Evolutionary conservation across 1,140 invertebrate genomes (phyloP), one percentile per base, ranked within the genome.

Genomic region (Aphelinus atriplicis): DNA sequence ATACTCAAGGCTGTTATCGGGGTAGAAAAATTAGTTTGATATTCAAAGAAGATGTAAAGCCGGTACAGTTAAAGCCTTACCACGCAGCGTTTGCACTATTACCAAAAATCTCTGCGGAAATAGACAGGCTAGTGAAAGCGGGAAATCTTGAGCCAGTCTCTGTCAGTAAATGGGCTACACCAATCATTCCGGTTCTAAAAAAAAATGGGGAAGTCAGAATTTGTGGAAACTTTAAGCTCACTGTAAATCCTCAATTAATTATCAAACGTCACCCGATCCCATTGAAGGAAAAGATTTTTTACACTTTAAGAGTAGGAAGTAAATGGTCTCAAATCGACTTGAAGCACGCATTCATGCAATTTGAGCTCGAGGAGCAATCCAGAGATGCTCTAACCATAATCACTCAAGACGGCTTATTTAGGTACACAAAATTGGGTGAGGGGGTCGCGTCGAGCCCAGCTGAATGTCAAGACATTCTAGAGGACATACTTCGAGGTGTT

Each of bases 121-220:
- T 84, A 45, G 62, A 80, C 58, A 71, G 81, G 51, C 77, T 85
- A 66, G 76, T 75, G 6, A 64, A 56, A 2, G 67, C 80, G 71
- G 82, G 82, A 47, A 79, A 88, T 63, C 78, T 89, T 5, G 67
- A 80, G 69, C 80, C 80, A n/a, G 81, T 88, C 7, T 76, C 81
- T 55, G 75, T 82, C 70, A 81, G 82, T 3, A 79, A 84, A 63
- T 89, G 86, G 82, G 85, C 84, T 5, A 81, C 83, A 5, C 87
- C 87, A 0, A 79, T 90, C 4, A 87, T 89, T 0, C 80, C 82
- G 2, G 83, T 88, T 1, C 75, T 84, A 51, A 88, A 88, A 77
- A 75, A 76, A 43, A 77, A 85, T 73, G 81, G 82, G 5, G 45
- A 10, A 43, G 51, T 78, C 2, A 65, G 74, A 3, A 9, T 78